Conservation (phyloP, 2,888 invertebrate species). For the Polymixis flavicincta region DNA sequence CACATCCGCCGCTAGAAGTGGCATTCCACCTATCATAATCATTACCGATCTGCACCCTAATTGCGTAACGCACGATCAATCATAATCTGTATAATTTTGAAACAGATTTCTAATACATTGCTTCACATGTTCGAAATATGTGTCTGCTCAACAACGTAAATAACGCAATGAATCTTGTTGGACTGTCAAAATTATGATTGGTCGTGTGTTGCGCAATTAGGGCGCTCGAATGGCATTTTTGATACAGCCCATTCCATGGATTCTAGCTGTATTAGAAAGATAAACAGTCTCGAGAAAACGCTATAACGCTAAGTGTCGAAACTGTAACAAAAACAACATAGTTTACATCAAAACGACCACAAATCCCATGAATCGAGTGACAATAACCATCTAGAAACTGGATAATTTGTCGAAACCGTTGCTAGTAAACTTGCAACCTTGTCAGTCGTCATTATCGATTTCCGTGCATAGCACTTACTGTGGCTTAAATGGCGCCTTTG, state of each 20-base stretch:
- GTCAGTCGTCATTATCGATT: conserved; percentile 52
- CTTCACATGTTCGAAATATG: no score
- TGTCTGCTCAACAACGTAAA: no score
- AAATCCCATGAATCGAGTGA: not conserved
- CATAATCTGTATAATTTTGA: no score
- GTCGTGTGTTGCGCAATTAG: no score
- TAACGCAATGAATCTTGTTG: no score
- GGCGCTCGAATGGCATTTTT: no score
- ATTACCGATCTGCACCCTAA: no score
- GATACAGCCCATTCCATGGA: not conserved
- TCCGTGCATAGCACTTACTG: conserved; percentile 50
- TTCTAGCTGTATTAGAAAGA: not conserved
- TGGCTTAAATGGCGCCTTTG: conserved; percentile 40
- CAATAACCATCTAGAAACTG: conserved; percentile 1
- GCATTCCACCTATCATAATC: not conserved
- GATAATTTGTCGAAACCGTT: conserved; percentile 28
- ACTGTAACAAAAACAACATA: not conserved
- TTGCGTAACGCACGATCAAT: no score
- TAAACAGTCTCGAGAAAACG: not conserved
- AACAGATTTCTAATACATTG: no score
- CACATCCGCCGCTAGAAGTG: no score
- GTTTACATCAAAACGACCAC: not conserved
- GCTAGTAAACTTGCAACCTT: conserved; percentile 51
- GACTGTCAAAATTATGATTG: no score
- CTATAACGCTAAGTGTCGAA: not conserved